These are phyloP conservation scores for Pygoscelis adeliae DNA, from an alignment of 2,113 vertebrate genomes.

Conservation along the genomic window DNA sequence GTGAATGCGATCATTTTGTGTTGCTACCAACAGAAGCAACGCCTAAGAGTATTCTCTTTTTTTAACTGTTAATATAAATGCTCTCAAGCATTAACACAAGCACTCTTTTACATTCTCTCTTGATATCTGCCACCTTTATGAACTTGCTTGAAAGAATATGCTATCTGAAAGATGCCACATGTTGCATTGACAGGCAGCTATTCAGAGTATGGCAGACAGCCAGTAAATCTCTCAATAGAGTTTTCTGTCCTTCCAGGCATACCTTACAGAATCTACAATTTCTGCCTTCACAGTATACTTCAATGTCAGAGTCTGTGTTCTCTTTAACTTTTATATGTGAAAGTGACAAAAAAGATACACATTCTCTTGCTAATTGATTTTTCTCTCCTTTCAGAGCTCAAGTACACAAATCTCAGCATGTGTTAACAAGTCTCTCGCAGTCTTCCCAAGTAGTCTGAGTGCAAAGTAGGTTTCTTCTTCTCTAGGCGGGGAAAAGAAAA, in stretches of 20 bases:
- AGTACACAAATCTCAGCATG: not conserved
- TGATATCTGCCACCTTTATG: not conserved
- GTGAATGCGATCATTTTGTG: not conserved
- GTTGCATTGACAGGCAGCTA: conserved; percentile 37
- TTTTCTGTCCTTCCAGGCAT: not conserved
- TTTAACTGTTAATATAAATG: not conserved
- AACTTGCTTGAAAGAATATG: conserved; percentile 16
- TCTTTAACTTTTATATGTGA: not conserved
- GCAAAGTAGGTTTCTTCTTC: not conserved
- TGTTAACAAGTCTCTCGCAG: not conserved
- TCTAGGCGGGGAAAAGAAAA: not conserved
- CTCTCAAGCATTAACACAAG: not conserved
- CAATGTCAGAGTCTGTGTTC: conserved; percentile 1
- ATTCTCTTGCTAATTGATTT: conserved; percentile 28
- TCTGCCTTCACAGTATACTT: not conserved
- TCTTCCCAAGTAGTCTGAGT: not conserved
- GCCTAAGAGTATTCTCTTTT: not conserved
- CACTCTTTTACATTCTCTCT: not conserved
- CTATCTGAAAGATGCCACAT: conserved; percentile 43
- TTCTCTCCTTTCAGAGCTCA: not conserved
- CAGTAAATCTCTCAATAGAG: conserved; percentile 47
- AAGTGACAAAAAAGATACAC: not conserved
- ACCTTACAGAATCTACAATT: conserved; percentile 1
- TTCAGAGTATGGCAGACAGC: conserved; percentile 11
- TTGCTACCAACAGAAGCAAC: not conserved